Conservation (phyloP, 2,888 invertebrate species). For the Dryomyza anilis region DNA sequence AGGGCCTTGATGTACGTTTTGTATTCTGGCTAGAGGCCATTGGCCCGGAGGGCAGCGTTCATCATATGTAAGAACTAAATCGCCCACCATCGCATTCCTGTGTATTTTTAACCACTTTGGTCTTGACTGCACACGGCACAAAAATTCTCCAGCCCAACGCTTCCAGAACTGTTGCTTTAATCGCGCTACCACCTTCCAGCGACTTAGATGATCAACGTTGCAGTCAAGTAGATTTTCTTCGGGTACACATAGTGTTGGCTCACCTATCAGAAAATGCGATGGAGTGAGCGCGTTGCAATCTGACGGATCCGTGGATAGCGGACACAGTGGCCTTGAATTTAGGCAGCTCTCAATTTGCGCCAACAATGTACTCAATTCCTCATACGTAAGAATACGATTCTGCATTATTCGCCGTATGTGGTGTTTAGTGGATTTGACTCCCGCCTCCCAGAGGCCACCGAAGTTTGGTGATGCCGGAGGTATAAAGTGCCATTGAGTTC, state of each 20-base stretch:
- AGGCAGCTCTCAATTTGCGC: too few species aligned
- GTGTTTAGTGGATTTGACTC: too few species aligned
- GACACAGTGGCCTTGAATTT: too few species aligned
- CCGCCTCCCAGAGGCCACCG: too few species aligned
- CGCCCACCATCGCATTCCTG: slow-evolving; percentile 14
- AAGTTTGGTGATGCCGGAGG: too few species aligned
- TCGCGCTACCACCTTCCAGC: slow-evolving; percentile 25
- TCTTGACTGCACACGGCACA: not conserved
- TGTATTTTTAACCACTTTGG: slow-evolving; percentile 5
- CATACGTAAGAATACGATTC: too few species aligned
- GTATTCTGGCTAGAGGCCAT: slow-evolving; percentile 20
- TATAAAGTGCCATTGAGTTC: too few species aligned
- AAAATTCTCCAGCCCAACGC: not conserved
- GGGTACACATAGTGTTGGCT: slow-evolving; percentile 16
- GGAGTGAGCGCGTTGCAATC: too few species aligned
- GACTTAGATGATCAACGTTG: not conserved
- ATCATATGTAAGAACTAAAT: slow-evolving; percentile 19
- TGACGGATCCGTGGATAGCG: too few species aligned
- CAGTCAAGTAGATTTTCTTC: slow-evolving; percentile 16
- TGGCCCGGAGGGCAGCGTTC: slow-evolving; percentile 20
- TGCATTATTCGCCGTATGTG: too few species aligned
- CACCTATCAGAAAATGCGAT: slow-evolving; percentile 27
- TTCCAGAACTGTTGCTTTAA: slow-evolving; percentile 18
- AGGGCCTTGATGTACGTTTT: slow-evolving; percentile 12
- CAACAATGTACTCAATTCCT: too few species aligned